Conservation (phyloP, 1,140 invertebrate species). For the Sweltsa coloradensis region DNA sequence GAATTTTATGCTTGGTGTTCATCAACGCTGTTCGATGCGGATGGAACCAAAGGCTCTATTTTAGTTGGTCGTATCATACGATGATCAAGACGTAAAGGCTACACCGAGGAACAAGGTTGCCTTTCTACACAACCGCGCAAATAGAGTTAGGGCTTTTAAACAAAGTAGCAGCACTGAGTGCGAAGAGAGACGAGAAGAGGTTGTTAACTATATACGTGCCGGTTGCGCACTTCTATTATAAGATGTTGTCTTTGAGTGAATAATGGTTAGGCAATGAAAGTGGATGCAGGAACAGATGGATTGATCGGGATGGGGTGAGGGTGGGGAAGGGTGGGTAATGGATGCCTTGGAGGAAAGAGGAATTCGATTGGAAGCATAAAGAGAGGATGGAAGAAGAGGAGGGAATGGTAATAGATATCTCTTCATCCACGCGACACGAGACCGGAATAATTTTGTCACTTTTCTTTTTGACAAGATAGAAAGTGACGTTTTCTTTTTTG, state of each 20-base stretch:
- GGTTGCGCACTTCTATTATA: conserved; percentile 30
- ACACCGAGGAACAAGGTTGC: no score
- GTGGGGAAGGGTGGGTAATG: background rate
- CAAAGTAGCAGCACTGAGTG: no score
- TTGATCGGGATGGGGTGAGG: background rate
- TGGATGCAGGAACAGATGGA: conserved; percentile 4
- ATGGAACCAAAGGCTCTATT: no score
- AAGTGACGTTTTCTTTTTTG: background rate
- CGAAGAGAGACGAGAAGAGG: no score
- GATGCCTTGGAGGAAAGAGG: background rate
- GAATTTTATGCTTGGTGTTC: no score
- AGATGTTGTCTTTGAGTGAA: conserved; percentile 25
- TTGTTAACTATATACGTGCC: no score
- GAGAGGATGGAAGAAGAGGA: background rate
- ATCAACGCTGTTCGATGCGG: no score
- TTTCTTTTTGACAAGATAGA: conserved; percentile 1
- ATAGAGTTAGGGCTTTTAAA: no score
- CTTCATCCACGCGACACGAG: background rate
- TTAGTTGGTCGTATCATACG: no score
- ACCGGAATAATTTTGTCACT: conserved; percentile 6
- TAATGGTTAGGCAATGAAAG: conserved; percentile 5
- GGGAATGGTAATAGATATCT: conserved; percentile 4
- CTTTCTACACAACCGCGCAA: no score
- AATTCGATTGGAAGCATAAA: conserved; percentile 7
- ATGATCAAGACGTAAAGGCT: no score